Conservation (phyloP, 2,797 vertebrate species). For the Trachops cirrhosus region DNA sequence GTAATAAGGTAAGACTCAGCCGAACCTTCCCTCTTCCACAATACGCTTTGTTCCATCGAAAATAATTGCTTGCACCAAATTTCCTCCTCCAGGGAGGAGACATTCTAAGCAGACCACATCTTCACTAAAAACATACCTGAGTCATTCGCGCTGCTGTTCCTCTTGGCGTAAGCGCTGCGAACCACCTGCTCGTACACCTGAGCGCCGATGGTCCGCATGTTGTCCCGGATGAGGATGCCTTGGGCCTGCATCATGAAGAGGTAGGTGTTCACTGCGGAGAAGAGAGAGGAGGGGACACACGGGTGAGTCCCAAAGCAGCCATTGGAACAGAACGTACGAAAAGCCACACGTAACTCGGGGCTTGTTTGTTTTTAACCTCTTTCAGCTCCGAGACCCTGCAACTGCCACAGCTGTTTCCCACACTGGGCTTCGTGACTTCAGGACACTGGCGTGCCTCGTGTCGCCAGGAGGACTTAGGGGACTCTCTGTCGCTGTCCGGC, state of each 20-base stretch:
- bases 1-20: not conserved
- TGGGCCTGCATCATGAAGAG: conserved; percentile 99
- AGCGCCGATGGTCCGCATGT: conserved; percentile 93
- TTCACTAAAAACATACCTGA: conserved; percentile 86
- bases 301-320: not conserved
- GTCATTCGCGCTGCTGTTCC: conserved; percentile 89
- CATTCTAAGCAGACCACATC: not conserved
- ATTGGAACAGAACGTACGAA: not conserved
- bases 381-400: not conserved
- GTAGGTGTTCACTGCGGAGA: conserved; percentile 94
- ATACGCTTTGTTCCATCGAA: not conserved
- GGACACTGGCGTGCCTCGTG: not conserved
- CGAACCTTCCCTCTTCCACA: not conserved
- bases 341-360: not conserved
- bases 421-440: not conserved
- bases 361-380: not conserved
- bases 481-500: not conserved
- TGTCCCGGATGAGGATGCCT: conserved; percentile 95
- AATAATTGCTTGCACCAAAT: not conserved
- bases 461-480: not conserved
- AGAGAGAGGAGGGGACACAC: not conserved
- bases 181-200: conserved; percentile 97
- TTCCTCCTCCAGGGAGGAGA: not conserved
- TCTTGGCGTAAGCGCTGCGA: conserved; percentile 89
- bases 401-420: not conserved